Evolutionary conservation across 2,113 vertebrate genomes (phyloP).

Genomic region (Atractosteus spatula): DNA sequence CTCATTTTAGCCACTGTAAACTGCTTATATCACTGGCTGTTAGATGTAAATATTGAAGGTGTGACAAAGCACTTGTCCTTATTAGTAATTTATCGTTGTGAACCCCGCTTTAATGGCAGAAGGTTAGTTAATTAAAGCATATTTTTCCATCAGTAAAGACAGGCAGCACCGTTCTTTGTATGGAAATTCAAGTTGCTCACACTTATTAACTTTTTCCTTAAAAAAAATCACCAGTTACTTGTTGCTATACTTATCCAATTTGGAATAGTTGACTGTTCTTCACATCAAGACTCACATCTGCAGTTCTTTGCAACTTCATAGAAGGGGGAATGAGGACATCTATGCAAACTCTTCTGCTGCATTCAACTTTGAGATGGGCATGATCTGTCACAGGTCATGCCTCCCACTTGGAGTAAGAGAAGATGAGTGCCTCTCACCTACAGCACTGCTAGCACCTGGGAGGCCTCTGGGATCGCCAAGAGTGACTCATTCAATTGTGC

Average conservation of each 20-base stretch:
- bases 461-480: no score
- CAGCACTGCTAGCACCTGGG: no score
- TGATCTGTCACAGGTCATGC: no score
- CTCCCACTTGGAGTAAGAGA: no score
- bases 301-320: no score
- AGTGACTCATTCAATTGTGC: no score
- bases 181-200: slow-evolving; percentile 37
- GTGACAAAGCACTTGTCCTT: slow-evolving; percentile 15
- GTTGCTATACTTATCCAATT: not conserved
- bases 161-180: slow-evolving; percentile 2
- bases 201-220: not conserved
- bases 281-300: no score
- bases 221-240: slow-evolving; percentile 13
- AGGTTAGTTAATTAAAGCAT: slow-evolving; percentile 10
- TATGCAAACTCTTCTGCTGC: no score
- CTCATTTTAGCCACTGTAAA: slow-evolving; percentile 30
- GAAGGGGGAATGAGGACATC: no score
- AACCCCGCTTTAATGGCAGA: not conserved
- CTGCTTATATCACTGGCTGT: slow-evolving; percentile 6
- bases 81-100: not conserved
- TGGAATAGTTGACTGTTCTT: no score
- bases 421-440: no score
- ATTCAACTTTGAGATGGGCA: no score
- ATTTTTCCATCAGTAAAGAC: not conserved
- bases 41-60: slow-evolving; percentile 16